phyloP scores from a whole-genome alignment of 2,888 invertebrate genomes.

The Notodonta dromedarius region DNA sequence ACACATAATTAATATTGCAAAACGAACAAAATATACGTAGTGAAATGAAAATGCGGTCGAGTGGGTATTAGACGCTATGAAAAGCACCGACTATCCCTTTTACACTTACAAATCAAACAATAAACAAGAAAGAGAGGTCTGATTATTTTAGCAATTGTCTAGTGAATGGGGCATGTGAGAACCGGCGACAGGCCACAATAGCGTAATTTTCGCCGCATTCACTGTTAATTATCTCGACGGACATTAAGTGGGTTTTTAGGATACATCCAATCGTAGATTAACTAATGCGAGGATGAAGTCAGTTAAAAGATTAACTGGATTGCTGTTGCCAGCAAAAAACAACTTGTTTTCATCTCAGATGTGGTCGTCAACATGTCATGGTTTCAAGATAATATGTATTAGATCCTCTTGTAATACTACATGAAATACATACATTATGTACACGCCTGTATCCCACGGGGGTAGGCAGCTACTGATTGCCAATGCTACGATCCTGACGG shows the following conservation, averaged over 20 bases:
- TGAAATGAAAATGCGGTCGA: conserved; percentile 50
- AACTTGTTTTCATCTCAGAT: too few species aligned
- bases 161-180: conserved; percentile 55
- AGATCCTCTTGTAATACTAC: too few species aligned
- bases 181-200: conserved; percentile 49
- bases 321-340: not conserved
- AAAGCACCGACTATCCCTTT: conserved; percentile 43
- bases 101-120: conserved; percentile 30
- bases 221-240: conserved; percentile 43
- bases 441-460: too few species aligned
- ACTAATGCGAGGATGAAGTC: conserved; percentile 9
- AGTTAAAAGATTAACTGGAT: conserved; percentile 1
- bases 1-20: conserved; percentile 15
- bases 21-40: conserved; percentile 32
- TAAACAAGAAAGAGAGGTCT: conserved; percentile 48
- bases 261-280: conserved; percentile 27
- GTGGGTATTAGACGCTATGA: conserved; percentile 22
- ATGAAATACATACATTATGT: too few species aligned
- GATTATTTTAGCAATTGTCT: conserved; percentile 30
- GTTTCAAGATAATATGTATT: too few species aligned
- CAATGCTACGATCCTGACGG: too few species aligned
- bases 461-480: too few species aligned
- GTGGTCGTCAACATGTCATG: too few species aligned
- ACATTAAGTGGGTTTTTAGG: conserved; percentile 51
- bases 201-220: conserved; percentile 47